A percentile compares a stretch with the other conserved stretches of the same genome.
phyloP scores from a whole-genome alignment of 2,113 vertebrate genomes.

The Barnardius zonarius region DNA sequence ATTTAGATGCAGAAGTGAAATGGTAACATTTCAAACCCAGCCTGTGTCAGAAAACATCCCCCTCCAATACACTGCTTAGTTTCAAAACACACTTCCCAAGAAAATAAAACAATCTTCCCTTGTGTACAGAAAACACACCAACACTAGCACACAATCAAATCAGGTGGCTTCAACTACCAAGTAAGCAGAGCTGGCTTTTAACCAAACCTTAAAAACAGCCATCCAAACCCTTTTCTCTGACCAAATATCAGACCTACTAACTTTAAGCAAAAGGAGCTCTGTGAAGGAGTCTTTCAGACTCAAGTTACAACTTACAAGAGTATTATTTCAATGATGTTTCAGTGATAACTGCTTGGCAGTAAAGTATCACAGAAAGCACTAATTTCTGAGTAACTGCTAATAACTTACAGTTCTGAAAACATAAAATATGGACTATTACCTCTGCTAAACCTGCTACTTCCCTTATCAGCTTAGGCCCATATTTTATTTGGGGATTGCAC shows the following conservation, averaged over 20 bases:
- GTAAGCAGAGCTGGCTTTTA: neutral
- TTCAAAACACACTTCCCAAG: neutral
- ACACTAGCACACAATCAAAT: neutral
- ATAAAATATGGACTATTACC: neutral
- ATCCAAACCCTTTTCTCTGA: neutral
- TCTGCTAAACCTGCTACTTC: neutral
- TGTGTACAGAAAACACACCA: neutral
- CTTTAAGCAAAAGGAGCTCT: neutral
- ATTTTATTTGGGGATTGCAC: neutral
- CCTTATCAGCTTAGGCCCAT: neutral
- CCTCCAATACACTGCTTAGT: neutral
- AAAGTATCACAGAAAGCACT: neutral
- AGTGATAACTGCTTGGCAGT: neutral
- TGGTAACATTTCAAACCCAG: neutral
- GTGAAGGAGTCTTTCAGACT: neutral
- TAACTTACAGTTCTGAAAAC: neutral
- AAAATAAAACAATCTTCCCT: neutral
- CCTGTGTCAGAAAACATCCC: neutral
- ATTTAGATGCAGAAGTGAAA: conserved; percentile 63
- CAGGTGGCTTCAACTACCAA: neutral
- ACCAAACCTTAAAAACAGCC: neutral
- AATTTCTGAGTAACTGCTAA: neutral
- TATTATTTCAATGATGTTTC: neutral
- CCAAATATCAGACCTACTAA: neutral
- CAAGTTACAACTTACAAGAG: neutral